phyloP scores from a whole-genome alignment of 2,797 vertebrate species.

The Allobates femoralis region DNA sequence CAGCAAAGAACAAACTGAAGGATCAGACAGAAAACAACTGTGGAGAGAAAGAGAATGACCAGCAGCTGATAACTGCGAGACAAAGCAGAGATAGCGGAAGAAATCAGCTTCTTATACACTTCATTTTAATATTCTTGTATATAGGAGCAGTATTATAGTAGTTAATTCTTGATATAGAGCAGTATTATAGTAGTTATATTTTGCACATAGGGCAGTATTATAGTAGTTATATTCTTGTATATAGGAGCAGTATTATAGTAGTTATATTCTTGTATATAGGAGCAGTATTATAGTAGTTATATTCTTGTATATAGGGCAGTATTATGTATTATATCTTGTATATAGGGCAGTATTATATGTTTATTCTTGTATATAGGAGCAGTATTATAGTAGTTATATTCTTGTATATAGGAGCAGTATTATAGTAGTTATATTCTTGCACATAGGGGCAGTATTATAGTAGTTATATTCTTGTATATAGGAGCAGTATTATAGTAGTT shows the following conservation, averaged over 20 bases:
- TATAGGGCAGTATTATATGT: background rate
- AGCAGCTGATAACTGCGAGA: conserved; percentile 2
- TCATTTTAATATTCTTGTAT: background rate
- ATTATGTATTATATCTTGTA: background rate
- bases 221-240: background rate
- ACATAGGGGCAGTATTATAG: background rate
- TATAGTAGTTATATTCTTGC: background rate
- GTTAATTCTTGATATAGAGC: background rate
- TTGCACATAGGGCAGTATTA: background rate
- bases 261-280: background rate
- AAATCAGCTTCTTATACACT: background rate
- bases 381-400: background rate
- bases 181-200: conserved; percentile 5
- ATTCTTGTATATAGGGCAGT: conserved; percentile 2
- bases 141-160: background rate
- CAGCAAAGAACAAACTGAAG: background rate
- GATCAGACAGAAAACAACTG: background rate
- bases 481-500: conserved; percentile 3
- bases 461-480: background rate
- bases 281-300: background rate
- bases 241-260: background rate
- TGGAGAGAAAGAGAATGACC: background rate
- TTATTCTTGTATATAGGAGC: background rate
- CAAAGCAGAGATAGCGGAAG: background rate
- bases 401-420: background rate